Evolutionary conservation across 2,113 vertebrate genomes (phyloP), one percentile per base, ranked within the genome.

Genomic region (Lipophrys pholis): DNA sequence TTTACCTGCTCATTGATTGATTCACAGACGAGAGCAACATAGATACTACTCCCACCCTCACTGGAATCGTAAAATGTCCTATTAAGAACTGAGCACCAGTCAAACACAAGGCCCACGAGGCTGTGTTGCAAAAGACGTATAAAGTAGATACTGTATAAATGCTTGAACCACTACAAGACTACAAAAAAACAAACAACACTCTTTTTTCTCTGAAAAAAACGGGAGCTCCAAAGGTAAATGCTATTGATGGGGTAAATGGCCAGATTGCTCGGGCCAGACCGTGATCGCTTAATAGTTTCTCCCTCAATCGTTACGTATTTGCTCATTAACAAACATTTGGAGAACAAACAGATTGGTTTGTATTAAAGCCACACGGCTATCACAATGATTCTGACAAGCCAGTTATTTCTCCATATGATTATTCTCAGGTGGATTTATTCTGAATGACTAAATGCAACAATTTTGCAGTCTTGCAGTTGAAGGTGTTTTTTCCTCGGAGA

Each of bases 1-100:
- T 77, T 74, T 69, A 84, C 65, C 76, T 64, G 65, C 15, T 61
- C 62, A 74, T 81, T 80, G 80, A 89, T 84, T 67, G 63, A 58
- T 43, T 46, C 56, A 40, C 64, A 49, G 57, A 46, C 54, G 68
- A 80, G 57, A 62, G 52, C 40, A 64, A 41, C 52, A 76, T 68
- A 68, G 72, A 84, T 63, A 67, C 52, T 45, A 60, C 69, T 53
- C 45, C 35, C 70, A 43, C 3, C 54, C 74, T 41, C 65, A 54
- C 39, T 58, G 73, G 78, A 76, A 61, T 42, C 78, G 42, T 60
- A 65, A 73, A 61, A 53, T 1, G 72, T 16, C 67, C 54, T 59
- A 43, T 83, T 78, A 82, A 76, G 50, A 80, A 43, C 15, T 46
- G 58, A 61, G 36, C 36, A 59, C 48, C n/a, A 43, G 60, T 61